Evolutionary conservation across 2,888 invertebrate species (phyloP).

Genomic region (Acheta domesticus): DNA sequence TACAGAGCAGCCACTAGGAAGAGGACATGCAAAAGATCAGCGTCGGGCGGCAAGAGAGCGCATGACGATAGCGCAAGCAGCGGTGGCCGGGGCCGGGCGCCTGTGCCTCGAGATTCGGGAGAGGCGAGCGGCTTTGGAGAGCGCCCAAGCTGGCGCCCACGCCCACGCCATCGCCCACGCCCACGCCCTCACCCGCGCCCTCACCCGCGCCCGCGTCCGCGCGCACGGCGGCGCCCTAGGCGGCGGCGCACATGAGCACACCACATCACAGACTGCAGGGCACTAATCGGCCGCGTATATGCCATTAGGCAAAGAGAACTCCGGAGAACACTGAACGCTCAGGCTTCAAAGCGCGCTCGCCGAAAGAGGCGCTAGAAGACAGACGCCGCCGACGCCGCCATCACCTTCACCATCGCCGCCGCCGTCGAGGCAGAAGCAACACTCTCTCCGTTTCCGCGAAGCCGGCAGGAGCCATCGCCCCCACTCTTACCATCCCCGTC

Average conservation of each 20-base stretch:
- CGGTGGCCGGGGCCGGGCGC: too few species aligned
- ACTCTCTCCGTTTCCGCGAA: too few species aligned
- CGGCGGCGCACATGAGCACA: slow-evolving; percentile 9
- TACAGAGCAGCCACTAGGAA: too few species aligned
- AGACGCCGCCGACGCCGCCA: not conserved
- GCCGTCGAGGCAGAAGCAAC: too few species aligned
- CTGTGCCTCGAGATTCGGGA: too few species aligned
- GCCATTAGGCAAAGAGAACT: slow-evolving; percentile 18
- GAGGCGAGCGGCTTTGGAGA: too few species aligned
- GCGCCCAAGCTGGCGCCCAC: not conserved
- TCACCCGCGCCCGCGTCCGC: not conserved
- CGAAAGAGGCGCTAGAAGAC: slow-evolving; percentile 7
- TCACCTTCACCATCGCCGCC: not conserved
- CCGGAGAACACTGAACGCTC: not conserved
- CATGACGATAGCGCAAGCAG: too few species aligned
- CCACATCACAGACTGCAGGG: slow-evolving; percentile 18
- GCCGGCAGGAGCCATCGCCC: too few species aligned
- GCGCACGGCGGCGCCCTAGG: not conserved
- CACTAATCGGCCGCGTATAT: slow-evolving; percentile 18
- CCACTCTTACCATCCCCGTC: too few species aligned
- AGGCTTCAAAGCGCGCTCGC: not conserved
- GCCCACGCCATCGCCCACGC: not conserved
- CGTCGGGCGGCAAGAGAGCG: too few species aligned
- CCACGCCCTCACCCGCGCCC: not conserved
- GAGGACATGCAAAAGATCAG: too few species aligned